Conservation (phyloP, 2,888 invertebrate genomes). For the Heliconius cydno region DNA sequence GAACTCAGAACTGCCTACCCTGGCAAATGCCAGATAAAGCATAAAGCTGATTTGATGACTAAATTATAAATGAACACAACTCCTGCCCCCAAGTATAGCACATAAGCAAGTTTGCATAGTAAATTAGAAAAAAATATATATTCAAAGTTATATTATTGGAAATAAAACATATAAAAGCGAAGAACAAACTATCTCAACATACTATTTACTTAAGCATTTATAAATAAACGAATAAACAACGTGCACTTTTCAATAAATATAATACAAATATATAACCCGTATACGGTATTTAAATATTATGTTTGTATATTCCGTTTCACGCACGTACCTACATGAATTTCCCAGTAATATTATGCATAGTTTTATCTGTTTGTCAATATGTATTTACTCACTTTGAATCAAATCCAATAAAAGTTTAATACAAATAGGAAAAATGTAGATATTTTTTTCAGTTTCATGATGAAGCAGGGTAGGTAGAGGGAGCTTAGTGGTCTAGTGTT, state of each 20-base stretch:
- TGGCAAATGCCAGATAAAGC: too few relatives aligned
- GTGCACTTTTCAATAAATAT: not conserved
- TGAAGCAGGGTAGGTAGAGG: not conserved
- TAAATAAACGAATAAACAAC: not conserved
- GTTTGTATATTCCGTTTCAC: slow-evolving; percentile 2
- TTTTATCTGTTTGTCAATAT: not conserved
- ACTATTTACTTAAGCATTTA: not conserved
- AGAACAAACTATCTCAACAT: not conserved
- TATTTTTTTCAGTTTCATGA: not conserved
- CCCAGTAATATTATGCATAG: not conserved
- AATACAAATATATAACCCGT: not conserved
- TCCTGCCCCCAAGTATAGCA: too few relatives aligned
- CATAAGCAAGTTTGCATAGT: too few relatives aligned
- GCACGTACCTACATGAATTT: not conserved
- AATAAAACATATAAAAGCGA: too few relatives aligned
- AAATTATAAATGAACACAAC: too few relatives aligned
- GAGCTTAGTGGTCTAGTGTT: too few relatives aligned
- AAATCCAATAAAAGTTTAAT: not conserved
- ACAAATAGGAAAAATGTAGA: not conserved
- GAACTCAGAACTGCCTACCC: too few relatives aligned
- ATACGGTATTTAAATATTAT: not conserved
- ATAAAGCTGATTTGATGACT: too few relatives aligned
- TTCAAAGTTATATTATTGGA: too few relatives aligned
- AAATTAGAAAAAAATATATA: too few relatives aligned
- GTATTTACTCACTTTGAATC: not conserved